Conservation (phyloP, 2,888 invertebrate species). For the Lysandra bellargus region DNA sequence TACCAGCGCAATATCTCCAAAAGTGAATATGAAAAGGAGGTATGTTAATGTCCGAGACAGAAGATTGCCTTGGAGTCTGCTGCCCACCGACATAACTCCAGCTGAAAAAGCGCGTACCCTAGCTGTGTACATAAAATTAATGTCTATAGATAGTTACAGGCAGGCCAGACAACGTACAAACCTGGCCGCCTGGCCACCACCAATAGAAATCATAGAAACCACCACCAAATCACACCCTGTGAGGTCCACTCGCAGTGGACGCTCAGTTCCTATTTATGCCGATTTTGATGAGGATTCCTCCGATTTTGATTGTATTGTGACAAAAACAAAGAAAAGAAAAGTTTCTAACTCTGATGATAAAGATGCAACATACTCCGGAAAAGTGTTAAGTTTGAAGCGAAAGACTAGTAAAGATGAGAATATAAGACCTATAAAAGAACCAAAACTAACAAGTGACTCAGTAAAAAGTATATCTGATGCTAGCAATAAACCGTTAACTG, state of each 20-base stretch:
- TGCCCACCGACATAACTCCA: slow-evolving; percentile 59
- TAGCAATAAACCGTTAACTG: not conserved
- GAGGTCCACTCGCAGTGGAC: slow-evolving; percentile 69
- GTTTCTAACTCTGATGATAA: slow-evolving; percentile 59
- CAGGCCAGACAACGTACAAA: slow-evolving; percentile 64
- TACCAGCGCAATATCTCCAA: slow-evolving; percentile 44
- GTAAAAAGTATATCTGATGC: slow-evolving; percentile 34
- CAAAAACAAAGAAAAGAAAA: slow-evolving; percentile 68
- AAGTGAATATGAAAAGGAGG: slow-evolving; percentile 60
- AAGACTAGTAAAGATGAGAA: slow-evolving; percentile 66
- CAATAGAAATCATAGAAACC: slow-evolving; percentile 66
- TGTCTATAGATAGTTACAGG: slow-evolving; percentile 68
- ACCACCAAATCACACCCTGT: slow-evolving; percentile 60
- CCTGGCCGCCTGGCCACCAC: slow-evolving; percentile 68
- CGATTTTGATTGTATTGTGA: slow-evolving; percentile 65
- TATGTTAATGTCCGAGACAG: slow-evolving; percentile 68
- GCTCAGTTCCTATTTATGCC: slow-evolving; percentile 67
- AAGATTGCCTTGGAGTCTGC: slow-evolving; percentile 72
- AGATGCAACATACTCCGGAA: slow-evolving; percentile 59
- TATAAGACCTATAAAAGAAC: slow-evolving; percentile 40
- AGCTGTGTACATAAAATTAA: slow-evolving; percentile 69
- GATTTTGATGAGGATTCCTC: slow-evolving; percentile 73
- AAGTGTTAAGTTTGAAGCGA: slow-evolving; percentile 65
- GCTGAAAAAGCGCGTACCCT: slow-evolving; percentile 68
- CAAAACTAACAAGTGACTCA: slow-evolving; percentile 37